Evolutionary conservation across 37 sponge, comb jelly and placozoan species (phyloP), one percentile per base, ranked within the genome.

Genomic region (Bolinopsis microptera): DNA sequence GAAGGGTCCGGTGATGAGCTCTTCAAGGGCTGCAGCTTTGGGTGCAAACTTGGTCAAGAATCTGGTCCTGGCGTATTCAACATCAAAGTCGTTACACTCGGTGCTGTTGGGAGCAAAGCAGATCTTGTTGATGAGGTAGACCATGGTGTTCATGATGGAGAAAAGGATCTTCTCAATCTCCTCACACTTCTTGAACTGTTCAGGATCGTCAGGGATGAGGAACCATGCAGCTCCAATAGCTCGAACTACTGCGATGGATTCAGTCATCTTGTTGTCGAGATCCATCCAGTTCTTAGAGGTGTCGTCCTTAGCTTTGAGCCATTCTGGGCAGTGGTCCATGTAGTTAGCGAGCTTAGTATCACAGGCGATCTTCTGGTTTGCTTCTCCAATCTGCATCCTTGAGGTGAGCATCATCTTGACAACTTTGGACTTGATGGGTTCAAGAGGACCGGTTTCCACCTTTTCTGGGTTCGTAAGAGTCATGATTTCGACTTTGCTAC

Each of bases 121-220:
- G 80, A 77, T 77, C 36, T 77, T 77, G 80, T 77, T 77, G 80
- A 77, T 77, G 80, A 77, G 80, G 80, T 77, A 77, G 34, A 77
- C 80, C 80, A 77, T 77, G 37, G 36, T 33, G 80, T 77, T 77
- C 80, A 77, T 77, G 36, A 77, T 32, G 80, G 33, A 32, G 80
- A 77, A 77, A 77, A 27, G 32, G 18, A 77, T 13, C 80, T 77
- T 77, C 80, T 77, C 80, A 27, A 77, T 32, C 80, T 77, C 37
- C 36, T 77, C 80, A 34, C 33, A 32, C 35, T 32, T 27, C 33
- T 28, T 32, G 18, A 77, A 16, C 80, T 32, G 27, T 18, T 27
- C 80, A 27, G 80, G 80, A 36, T 77, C 80, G 18, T 77, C 80
- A 27, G 80, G 80, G 35, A 77, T 32, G 35, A 77, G 80, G 80